Conservation (phyloP, 2,888 invertebrate species). For the Diarsia mendica region DNA sequence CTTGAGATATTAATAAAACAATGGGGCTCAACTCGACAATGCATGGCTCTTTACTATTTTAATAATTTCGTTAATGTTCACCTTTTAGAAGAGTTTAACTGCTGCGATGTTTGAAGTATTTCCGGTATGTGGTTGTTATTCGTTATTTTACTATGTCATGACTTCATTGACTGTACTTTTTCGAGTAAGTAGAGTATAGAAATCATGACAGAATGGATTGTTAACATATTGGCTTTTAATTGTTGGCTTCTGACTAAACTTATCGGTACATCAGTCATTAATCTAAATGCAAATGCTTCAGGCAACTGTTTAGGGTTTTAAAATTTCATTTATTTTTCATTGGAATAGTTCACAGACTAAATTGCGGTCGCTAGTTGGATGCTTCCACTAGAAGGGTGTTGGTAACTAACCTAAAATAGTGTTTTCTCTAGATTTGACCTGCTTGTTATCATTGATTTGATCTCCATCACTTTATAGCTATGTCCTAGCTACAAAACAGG, state of each 20-base stretch:
- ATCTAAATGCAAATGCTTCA: not conserved
- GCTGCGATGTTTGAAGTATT: constrained; percentile 31
- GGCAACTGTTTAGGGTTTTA: not conserved
- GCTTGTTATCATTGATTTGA: constrained; percentile 5
- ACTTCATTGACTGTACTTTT: constrained; percentile 54
- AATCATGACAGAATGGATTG: constrained; percentile 2
- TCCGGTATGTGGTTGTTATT: constrained; percentile 51
- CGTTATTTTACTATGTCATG: constrained; percentile 26
- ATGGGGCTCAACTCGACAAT: constrained; percentile 37
- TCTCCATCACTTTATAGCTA: constrained; percentile 7
- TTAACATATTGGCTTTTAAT: constrained; percentile 8
- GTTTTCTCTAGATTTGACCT: not conserved
- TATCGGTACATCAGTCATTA: not conserved
- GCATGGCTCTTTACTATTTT: constrained; percentile 43
- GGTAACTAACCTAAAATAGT: constrained; percentile 2
- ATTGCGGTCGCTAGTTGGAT: not conserved
- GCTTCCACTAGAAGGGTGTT: constrained; percentile 1
- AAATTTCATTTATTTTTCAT: not conserved
- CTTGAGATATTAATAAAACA: constrained; percentile 44
- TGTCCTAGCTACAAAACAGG: not conserved
- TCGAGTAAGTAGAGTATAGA: constrained; percentile 41
- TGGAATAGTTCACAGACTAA: not conserved
- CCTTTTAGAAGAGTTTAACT: constrained; percentile 20
- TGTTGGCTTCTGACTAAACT: not conserved
- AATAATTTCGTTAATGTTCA: constrained; percentile 9